phyloP scores from a whole-genome alignment of 2,797 vertebrate species.

The Diplodus puntazzo region DNA sequence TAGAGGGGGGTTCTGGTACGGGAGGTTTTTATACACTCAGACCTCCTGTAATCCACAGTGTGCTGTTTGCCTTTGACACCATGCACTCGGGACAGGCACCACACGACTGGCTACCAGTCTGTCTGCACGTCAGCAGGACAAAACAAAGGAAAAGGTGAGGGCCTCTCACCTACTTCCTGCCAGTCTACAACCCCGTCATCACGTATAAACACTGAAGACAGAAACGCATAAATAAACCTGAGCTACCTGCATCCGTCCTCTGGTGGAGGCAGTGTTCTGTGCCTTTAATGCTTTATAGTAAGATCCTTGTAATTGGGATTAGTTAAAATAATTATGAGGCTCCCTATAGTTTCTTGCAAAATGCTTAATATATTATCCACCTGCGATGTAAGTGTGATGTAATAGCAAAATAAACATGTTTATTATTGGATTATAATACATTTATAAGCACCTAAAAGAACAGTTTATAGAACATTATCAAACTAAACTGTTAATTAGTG shows the following conservation, averaged over 20 bases:
- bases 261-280: background rate
- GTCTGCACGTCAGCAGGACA: slow-evolving; percentile 37
- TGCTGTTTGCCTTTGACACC: slow-evolving; percentile 29
- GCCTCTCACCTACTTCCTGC: background rate
- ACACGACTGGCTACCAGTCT: slow-evolving; percentile 11
- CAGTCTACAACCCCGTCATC: background rate
- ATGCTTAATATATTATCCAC: too few species aligned
- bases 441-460: too few species aligned
- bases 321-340: too few species aligned
- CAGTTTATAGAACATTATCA: too few species aligned
- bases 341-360: too few species aligned
- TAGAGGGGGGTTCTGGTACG: slow-evolving; percentile 43
- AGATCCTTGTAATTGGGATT: too few species aligned
- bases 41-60: slow-evolving; percentile 25
- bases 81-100: slow-evolving; percentile 23
- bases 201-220: too few species aligned
- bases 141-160: slow-evolving; percentile 28
- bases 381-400: too few species aligned
- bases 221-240: background rate
- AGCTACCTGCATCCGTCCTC: background rate
- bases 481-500: too few species aligned
- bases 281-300: too few species aligned
- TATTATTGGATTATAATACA: too few species aligned
- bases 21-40: slow-evolving; percentile 25
- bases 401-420: too few species aligned